These are phyloP conservation scores for Halcyon smyrnensis DNA, from an alignment of 2,797 vertebrate genomes.

Conservation along the genomic window DNA sequence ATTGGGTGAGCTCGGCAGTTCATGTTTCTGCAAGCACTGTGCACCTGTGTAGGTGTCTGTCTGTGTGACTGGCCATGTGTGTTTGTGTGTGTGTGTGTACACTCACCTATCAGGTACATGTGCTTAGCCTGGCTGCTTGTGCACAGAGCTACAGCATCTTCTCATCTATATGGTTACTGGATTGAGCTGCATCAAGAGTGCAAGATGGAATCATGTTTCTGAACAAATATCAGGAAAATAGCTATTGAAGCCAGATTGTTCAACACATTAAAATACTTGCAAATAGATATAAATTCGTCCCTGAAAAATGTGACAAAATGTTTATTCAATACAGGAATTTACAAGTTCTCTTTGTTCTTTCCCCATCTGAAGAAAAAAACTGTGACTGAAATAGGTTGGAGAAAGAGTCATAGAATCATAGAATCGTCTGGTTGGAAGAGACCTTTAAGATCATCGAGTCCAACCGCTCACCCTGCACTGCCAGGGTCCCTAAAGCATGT, in stretches of 20 bases:
- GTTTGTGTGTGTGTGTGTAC: accelerated
- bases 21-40: background rate
- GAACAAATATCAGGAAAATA: background rate
- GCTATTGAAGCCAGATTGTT: background rate
- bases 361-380: background rate
- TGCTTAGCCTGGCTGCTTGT: background rate
- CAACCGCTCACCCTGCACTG: too few relatives aligned
- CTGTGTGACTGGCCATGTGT: background rate
- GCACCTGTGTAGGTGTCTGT: too few relatives aligned
- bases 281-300: background rate
- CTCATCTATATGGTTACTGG: background rate
- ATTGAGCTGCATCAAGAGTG: background rate
- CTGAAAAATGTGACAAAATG: background rate
- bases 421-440: too few relatives aligned
- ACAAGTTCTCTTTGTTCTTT: background rate
- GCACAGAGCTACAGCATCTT: background rate
- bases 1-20: background rate
- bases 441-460: too few relatives aligned
- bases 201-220: background rate
- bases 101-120: accelerated
- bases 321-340: background rate
- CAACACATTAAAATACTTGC: background rate
- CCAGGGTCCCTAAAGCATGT: too few relatives aligned
- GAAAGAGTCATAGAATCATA: background rate
- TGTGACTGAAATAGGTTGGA: background rate